These are phyloP conservation scores for Kryptopterus vitreolus DNA, from an alignment of 2,797 vertebrate genomes.

Conservation along the genomic window DNA sequence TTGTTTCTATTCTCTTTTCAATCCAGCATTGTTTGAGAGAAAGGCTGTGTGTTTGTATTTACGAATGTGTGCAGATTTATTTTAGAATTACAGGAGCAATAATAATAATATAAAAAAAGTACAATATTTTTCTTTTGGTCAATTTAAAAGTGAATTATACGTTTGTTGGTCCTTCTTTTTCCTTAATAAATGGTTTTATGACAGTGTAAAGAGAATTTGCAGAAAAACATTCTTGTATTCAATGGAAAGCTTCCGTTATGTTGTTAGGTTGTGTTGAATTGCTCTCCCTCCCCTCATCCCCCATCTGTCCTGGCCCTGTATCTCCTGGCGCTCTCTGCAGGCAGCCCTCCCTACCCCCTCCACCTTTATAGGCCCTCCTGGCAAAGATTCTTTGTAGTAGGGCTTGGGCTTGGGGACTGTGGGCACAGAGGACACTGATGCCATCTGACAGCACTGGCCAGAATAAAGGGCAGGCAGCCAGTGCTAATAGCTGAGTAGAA, in stretches of 20 bases:
- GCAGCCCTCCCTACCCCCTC: conserved; percentile 24
- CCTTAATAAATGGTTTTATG: neutral
- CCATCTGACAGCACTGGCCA: conserved; percentile 58
- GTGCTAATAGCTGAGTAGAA: conserved; percentile 55
- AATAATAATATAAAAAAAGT: neutral
- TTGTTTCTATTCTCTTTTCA: conserved; percentile 15
- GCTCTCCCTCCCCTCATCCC: conserved; percentile 34
- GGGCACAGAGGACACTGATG: conserved; percentile 55
- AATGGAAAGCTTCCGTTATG: conserved; percentile 26
- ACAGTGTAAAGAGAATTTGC: conserved; percentile 1
- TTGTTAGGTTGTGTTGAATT: conserved; percentile 38
- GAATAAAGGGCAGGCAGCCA: conserved; percentile 58
- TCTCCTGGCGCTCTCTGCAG: conserved; percentile 41
- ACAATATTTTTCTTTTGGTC: neutral
- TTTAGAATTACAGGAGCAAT: neutral
- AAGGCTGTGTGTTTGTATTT: conserved; percentile 1
- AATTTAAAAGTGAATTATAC: neutral
- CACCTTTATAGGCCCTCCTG: conserved; percentile 40
- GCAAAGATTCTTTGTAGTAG: conserved; percentile 54
- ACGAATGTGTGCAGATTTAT: neutral
- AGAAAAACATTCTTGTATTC: conserved; percentile 25
- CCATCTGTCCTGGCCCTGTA: conserved; percentile 53
- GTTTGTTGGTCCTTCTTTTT: neutral
- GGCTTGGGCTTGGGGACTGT: conserved; percentile 42
- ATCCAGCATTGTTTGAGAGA: neutral